phyloP scores from a whole-genome alignment of 1,140 invertebrate genomes.

The Drosophila tropicalis region DNA sequence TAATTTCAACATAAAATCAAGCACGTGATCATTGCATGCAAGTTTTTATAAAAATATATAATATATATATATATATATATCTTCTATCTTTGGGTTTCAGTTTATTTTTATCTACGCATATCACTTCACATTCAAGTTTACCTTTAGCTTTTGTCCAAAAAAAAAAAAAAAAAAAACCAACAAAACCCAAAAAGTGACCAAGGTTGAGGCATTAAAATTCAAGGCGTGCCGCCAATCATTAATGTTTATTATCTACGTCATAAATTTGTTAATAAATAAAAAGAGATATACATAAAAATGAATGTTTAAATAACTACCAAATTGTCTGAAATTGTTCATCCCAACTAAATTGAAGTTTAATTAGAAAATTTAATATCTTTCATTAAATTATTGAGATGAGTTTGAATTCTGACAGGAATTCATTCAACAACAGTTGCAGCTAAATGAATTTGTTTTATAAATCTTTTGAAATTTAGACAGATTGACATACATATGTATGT shows the following conservation, averaged over 20 bases:
- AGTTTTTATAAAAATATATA: constrained; percentile 53
- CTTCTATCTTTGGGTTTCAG: constrained; percentile 15
- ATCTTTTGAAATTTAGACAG: neutral
- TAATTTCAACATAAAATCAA: constrained; percentile 59
- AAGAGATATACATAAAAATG: constrained; percentile 21
- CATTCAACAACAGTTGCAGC: neutral
- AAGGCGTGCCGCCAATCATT: constrained; percentile 70
- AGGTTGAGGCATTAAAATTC: constrained; percentile 70
- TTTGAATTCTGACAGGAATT: too few species aligned
- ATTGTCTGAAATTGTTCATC: too few species aligned
- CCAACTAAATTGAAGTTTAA: too few species aligned
- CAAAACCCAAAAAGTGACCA: constrained; percentile 38
- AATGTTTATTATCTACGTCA: constrained; percentile 74
- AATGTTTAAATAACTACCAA: neutral
- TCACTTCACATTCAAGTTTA: constrained; percentile 40
- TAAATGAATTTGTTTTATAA: neutral
- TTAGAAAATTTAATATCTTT: too few species aligned
- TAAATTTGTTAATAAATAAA: constrained; percentile 53
- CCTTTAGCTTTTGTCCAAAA: constrained; percentile 53
- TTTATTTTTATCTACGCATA: constrained; percentile 25
- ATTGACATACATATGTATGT: constrained; percentile 13
- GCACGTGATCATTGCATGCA: constrained; percentile 68
- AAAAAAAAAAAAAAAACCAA: neutral
- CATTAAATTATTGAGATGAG: too few species aligned
- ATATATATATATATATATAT: neutral